Evolutionary conservation across 2,888 invertebrate species (phyloP).

Genomic region (Schizotus pectinicornis): DNA sequence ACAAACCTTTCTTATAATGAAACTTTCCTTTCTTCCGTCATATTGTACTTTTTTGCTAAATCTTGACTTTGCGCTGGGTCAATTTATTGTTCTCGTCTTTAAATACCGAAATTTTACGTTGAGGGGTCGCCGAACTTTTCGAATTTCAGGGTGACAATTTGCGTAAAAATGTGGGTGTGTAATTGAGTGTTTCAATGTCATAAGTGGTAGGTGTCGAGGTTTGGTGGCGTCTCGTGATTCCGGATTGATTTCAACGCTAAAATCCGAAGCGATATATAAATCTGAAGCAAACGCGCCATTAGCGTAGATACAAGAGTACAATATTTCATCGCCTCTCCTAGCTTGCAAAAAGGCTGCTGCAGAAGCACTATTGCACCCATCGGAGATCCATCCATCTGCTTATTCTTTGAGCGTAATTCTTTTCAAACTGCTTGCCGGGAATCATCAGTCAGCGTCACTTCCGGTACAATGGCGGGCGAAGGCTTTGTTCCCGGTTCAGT

Average conservation of each 20-base stretch:
- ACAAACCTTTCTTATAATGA: too few species aligned
- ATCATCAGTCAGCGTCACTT: slow-evolving; percentile 60
- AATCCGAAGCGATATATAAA: slow-evolving; percentile 35
- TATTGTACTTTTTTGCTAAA: too few species aligned
- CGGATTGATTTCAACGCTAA: slow-evolving; percentile 24
- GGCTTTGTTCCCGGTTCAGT: slow-evolving; percentile 50
- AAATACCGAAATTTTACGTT: too few species aligned
- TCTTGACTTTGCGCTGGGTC: too few species aligned
- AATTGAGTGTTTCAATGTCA: too few species aligned
- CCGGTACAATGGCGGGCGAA: slow-evolving; percentile 55
- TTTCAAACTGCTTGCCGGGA: slow-evolving; percentile 52
- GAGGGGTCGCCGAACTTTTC: too few species aligned
- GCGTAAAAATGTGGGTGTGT: too few species aligned
- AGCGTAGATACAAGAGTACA: slow-evolving; percentile 50
- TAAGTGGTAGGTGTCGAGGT: too few species aligned
- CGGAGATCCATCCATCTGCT: slow-evolving; percentile 56
- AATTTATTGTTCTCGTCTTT: too few species aligned
- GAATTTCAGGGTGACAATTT: too few species aligned
- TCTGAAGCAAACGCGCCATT: slow-evolving; percentile 51
- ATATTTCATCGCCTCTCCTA: slow-evolving; percentile 51
- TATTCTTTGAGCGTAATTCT: slow-evolving; percentile 55
- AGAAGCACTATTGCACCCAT: slow-evolving; percentile 50
- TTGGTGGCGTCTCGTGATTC: slow-evolving; percentile 8
- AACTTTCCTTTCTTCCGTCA: too few species aligned
- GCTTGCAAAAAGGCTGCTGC: slow-evolving; percentile 43